These are phyloP conservation scores for Hydra vulgaris DNA, from an alignment of 30 jellyfish, hydroid and myxozoan species.

Conservation along the genomic window DNA sequence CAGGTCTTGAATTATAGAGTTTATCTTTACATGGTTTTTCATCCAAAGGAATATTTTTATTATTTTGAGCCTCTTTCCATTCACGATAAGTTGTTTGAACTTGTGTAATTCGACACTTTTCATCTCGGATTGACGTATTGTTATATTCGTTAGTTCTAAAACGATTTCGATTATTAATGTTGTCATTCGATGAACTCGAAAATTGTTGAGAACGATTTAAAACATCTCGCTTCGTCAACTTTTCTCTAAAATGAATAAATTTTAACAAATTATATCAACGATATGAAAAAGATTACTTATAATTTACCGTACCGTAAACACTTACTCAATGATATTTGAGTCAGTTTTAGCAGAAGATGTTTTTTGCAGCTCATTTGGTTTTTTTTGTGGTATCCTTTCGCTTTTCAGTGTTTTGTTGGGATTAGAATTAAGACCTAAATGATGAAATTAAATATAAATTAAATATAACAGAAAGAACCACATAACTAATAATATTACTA, in stretches of 20 bases:
- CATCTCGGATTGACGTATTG: not conserved
- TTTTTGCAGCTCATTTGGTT: not conserved
- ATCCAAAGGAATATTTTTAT: conserved; percentile 15
- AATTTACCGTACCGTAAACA: no score
- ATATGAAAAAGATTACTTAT: no score
- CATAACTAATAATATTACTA: no score
- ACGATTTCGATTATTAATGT: not conserved
- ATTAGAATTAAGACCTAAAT: not conserved
- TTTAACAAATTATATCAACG: no score
- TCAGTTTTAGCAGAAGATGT: not conserved
- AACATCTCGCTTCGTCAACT: not conserved
- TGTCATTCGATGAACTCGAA: not conserved
- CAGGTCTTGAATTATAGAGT: not conserved
- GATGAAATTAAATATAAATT: no score
- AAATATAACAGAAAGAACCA: not conserved
- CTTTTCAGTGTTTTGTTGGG: not conserved
- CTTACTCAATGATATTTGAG: not conserved
- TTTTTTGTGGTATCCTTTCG: not conserved
- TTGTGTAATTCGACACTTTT: not conserved
- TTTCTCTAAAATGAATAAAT: not conserved
- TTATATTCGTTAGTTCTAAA: not conserved
- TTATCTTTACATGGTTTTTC: conserved; percentile 21
- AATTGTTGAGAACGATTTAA: not conserved
- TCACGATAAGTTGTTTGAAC: conserved; percentile 13
- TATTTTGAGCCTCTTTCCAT: conserved; percentile 26